Percentiles rank a stretch among this genome's conserved stretches.
These are phyloP conservation scores for Catharus minimus DNA, from an alignment of 2,113 vertebrate species.

Conservation along the genomic window DNA sequence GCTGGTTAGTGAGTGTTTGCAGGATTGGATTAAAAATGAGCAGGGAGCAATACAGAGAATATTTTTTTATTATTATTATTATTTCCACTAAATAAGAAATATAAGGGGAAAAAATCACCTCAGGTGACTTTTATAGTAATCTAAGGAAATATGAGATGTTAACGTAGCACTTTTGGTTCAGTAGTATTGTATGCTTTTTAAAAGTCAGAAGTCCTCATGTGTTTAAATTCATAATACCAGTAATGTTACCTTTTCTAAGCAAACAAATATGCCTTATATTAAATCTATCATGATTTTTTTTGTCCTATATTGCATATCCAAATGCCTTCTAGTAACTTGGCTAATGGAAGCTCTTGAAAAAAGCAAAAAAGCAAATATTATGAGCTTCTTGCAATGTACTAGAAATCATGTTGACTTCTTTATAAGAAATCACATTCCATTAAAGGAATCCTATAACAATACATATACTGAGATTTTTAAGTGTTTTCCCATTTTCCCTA, in stretches of 20 bases:
- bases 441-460: neutral
- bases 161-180: slow-evolving; percentile 48
- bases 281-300: neutral
- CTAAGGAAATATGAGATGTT: neutral
- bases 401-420: neutral
- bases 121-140: slow-evolving; percentile 13
- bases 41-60: slow-evolving; percentile 46
- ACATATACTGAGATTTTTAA: neutral
- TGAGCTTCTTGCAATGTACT: neutral
- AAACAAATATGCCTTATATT: slow-evolving; percentile 6
- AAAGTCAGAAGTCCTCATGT: neutral
- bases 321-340: neutral
- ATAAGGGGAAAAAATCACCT: neutral
- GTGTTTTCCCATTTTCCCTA: neutral
- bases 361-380: neutral
- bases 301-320: slow-evolving; percentile 20
- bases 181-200: neutral
- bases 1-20: neutral
- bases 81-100: slow-evolving; percentile 42
- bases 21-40: slow-evolving; percentile 13
- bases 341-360: neutral
- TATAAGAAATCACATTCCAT: neutral
- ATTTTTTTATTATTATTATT: slow-evolving; percentile 48
- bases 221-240: neutral
- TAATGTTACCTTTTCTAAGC: neutral